Evolutionary conservation across 2,888 invertebrate species (phyloP).

Genomic region (Allygus modestus): DNA sequence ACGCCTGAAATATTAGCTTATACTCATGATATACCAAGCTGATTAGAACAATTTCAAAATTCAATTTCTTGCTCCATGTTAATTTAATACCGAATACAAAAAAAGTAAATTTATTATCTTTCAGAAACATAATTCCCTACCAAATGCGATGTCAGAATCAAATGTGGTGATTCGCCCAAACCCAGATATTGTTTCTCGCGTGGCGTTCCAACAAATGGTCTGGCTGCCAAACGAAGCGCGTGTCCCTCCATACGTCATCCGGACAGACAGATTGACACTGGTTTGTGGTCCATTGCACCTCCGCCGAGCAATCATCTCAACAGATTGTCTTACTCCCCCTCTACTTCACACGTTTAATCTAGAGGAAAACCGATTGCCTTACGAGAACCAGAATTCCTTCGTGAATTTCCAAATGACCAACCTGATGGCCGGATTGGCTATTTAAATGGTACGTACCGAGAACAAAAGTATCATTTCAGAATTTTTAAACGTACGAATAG

Average conservation of each 20-base stretch:
- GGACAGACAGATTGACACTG: slow-evolving; percentile 48
- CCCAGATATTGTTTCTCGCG: not conserved
- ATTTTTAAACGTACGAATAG: too few relatives aligned
- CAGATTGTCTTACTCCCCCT: slow-evolving; percentile 31
- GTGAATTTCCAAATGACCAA: not conserved
- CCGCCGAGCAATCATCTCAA: slow-evolving; percentile 21
- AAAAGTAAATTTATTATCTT: too few relatives aligned
- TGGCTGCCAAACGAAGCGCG: not conserved
- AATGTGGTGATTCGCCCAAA: not conserved
- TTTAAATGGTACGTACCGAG: too few relatives aligned
- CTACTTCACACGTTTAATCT: slow-evolving; percentile 22
- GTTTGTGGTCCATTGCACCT: slow-evolving; percentile 30
- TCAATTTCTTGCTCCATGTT: too few relatives aligned
- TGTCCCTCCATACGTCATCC: slow-evolving; percentile 44
- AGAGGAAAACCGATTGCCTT: slow-evolving; percentile 12
- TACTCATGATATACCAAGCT: too few relatives aligned
- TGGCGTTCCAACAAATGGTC: slow-evolving; percentile 2
- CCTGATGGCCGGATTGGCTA: too few relatives aligned
- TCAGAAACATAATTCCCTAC: too few relatives aligned
- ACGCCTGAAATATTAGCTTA: too few relatives aligned
- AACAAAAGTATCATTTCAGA: too few relatives aligned
- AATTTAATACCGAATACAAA: too few relatives aligned
- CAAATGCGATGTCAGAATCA: too few relatives aligned
- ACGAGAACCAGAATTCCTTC: not conserved
- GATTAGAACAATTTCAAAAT: too few relatives aligned